Evolutionary conservation across 2,113 vertebrate genomes (phyloP), one percentile per base, ranked within the genome.

Genomic region (Protomyctophum bolini): DNA sequence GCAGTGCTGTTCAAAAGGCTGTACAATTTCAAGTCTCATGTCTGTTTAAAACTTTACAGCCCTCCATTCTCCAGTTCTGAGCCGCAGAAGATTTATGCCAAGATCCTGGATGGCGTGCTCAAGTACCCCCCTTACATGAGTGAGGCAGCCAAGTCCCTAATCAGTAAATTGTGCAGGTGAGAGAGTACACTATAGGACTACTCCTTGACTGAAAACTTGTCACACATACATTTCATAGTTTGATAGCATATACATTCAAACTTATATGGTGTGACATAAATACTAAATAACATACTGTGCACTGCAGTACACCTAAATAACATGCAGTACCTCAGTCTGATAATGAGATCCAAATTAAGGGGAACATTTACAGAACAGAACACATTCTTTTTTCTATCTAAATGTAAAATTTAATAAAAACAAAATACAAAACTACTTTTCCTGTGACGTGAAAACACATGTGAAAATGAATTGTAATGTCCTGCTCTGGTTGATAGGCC

Each of bases 141-240:
- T 2, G 94, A 95, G 33, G 92, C 91, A 0, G 86, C 93, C 69
- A 92, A 91, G 66, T 95, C 95, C 41, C 89, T 95, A 7, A 88
- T 93, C 77, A 87, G 86, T 78, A 95, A 95, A 60, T 79, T 95
- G 47, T 95, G 94, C 93, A 93, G 93, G 94, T 95, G 68, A 79
- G 82, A 72, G 11, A 46, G 7, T 5, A 14, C 4, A 48, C 33
- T 12, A 21, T 21, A 21, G 21, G 21, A 1, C 21, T 21, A 21
- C 21, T 6, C 11, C 51, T 11, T 12, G 6, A 12, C 10, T 12
- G 51, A n/a, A 6, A 54, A 54, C 3, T 6, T 4, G 11, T 54
- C 45, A 47, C 59, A 62, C 41, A 62, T 47, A n/a, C 46, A 11
- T n/a, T 12, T 14, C 0, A 47, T 41, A 60, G 10, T 58, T 12